Percentiles rank a stretch among this genome's conserved stretches.
Evolutionary conservation across 2,113 vertebrate genomes (phyloP).

Genomic region (Burhinus oedicnemus): DNA sequence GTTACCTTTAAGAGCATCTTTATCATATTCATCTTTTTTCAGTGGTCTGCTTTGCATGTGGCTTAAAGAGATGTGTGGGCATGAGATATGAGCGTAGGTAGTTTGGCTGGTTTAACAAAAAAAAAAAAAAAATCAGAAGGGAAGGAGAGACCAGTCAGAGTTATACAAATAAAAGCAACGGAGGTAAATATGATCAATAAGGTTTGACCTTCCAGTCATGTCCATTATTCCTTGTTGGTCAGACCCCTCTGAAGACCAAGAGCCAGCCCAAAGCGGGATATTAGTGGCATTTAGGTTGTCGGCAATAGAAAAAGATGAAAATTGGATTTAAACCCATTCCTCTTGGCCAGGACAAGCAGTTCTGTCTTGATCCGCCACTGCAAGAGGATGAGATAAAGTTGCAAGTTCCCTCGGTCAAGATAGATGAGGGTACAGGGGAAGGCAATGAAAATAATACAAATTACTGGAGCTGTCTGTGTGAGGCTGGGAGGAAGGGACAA

Average conservation of each 20-base stretch:
- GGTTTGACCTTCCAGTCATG: not conserved
- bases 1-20: not conserved
- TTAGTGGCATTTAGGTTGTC: not conserved
- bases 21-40: not conserved
- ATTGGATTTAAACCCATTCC: not conserved
- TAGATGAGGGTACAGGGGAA: not conserved
- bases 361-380: not conserved
- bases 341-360: not conserved
- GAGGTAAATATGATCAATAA: not conserved
- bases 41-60: not conserved
- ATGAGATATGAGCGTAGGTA: not conserved
- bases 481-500: not conserved
- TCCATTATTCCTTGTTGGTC: not conserved
- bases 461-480: not conserved
- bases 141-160: not conserved
- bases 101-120: not conserved
- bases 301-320: not conserved
- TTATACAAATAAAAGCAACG: not conserved
- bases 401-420: not conserved
- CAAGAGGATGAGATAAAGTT: constrained; percentile 12
- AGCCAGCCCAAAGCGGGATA: fast-evolving
- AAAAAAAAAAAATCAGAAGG: not conserved
- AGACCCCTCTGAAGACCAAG: not conserved
- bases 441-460: not conserved
- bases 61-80: not conserved